Conservation (phyloP, 2,797 vertebrate species). For the Fundulus diaphanus region DNA sequence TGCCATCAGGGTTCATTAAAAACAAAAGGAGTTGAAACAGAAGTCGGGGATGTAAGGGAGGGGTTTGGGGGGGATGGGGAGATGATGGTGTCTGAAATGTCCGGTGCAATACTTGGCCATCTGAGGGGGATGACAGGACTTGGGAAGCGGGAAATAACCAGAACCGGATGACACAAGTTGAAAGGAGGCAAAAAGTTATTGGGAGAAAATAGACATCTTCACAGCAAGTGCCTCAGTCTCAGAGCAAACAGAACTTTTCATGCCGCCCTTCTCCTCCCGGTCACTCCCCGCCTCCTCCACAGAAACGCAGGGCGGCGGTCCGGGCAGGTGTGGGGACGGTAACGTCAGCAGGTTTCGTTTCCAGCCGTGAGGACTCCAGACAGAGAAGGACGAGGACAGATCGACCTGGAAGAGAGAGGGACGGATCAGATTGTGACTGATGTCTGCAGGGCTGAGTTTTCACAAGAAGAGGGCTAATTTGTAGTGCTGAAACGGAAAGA, state of each 20-base stretch:
- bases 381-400: constrained; percentile 57
- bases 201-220: constrained; percentile 52
- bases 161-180: constrained; percentile 43
- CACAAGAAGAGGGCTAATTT: constrained; percentile 22
- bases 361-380: constrained; percentile 57
- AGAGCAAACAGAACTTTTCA: constrained; percentile 65
- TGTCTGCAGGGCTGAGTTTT: neutral
- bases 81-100: constrained; percentile 54
- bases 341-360: constrained; percentile 67
- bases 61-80: constrained; percentile 13
- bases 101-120: constrained; percentile 49
- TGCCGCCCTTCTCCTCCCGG: constrained; percentile 60
- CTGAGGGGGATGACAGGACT: constrained; percentile 34
- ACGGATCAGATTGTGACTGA: constrained; percentile 18
- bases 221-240: constrained; percentile 70
- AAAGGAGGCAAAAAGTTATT: constrained; percentile 48
- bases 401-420: constrained; percentile 52
- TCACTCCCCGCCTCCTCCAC: constrained; percentile 42
- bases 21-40: constrained; percentile 72
- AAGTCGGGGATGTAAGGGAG: constrained; percentile 7
- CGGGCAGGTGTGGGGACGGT: constrained; percentile 45
- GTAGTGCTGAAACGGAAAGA: constrained; percentile 23
- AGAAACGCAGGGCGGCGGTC: constrained; percentile 60
- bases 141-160: constrained; percentile 20
- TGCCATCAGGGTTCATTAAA: constrained; percentile 74